A percentile compares a stretch with the other conserved stretches of the same genome.
These are phyloP conservation scores for Ophiothrix spiculata DNA, from an alignment of 35 echinoderm and acorn worm genomes.

Conservation along the genomic window DNA sequence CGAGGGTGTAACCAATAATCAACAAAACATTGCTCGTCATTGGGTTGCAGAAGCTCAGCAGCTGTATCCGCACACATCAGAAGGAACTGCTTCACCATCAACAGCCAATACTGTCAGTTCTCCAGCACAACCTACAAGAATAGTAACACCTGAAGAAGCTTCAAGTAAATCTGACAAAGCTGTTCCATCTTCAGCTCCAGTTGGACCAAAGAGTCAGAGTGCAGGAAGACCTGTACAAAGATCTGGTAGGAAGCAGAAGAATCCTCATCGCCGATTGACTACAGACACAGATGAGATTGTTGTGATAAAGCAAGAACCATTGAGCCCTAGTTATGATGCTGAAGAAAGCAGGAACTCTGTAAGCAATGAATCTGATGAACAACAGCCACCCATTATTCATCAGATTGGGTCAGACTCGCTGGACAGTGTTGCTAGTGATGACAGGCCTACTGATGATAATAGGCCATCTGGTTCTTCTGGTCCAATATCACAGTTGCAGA, in stretches of 20 bases:
- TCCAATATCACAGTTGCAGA: neutral
- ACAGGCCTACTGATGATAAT: neutral
- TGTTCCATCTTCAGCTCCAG: neutral
- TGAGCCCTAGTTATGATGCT: neutral
- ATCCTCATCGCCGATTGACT: neutral
- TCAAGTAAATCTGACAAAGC: neutral
- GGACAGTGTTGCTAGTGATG: neutral
- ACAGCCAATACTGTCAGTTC: neutral
- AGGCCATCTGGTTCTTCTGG: neutral
- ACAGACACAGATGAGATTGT: neutral
- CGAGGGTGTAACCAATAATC: neutral
- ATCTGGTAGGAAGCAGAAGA: neutral
- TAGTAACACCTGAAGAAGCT: no score
- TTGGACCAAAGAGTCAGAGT: neutral
- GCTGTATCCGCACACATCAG: neutral
- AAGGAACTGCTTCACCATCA: neutral
- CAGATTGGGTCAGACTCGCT: neutral
- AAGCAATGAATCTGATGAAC: neutral
- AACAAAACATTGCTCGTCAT: neutral
- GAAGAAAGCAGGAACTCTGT: neutral
- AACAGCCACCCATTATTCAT: neutral
- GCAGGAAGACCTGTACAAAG: neutral
- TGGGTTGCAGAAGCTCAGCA: conserved; percentile 1
- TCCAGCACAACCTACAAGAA: neutral
- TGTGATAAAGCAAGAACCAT: neutral